Conservation (phyloP, 1,140 invertebrate species). For the Lordiphosa collinella region DNA sequence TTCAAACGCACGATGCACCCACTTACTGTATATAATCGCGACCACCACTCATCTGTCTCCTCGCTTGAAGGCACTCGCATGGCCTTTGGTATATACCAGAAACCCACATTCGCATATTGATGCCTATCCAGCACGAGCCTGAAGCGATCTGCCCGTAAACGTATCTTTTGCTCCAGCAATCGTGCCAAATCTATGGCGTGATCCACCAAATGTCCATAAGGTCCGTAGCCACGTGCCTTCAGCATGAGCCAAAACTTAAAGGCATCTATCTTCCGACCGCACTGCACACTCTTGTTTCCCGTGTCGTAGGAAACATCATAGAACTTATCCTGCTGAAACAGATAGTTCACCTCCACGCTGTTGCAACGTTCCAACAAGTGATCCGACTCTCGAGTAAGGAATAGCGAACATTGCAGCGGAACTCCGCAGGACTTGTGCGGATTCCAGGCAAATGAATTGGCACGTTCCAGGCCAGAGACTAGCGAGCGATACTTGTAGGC, state of each 20-base stretch:
- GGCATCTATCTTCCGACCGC: slow-evolving; percentile 94
- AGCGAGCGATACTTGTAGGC: slow-evolving; percentile 50
- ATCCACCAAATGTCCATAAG: slow-evolving; percentile 83
- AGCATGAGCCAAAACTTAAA: slow-evolving; percentile 97
- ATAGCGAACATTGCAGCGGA: slow-evolving; percentile 92
- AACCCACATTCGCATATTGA: slow-evolving; percentile 92
- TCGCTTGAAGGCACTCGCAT: slow-evolving; percentile 81
- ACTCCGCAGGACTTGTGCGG: slow-evolving; percentile 95
- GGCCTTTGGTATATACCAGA: slow-evolving; percentile 93
- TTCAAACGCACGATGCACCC: neutral
- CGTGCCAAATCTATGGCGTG: slow-evolving; percentile 83
- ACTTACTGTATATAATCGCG: slow-evolving; percentile 83
- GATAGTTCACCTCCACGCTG: slow-evolving; percentile 88
- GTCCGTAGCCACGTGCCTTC: slow-evolving; percentile 86
- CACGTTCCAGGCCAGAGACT: slow-evolving; percentile 59
- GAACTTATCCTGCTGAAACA: slow-evolving; percentile 96
- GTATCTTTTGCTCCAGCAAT: slow-evolving; percentile 81
- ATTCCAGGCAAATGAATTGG: slow-evolving; percentile 94
- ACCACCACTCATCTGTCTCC: slow-evolving; percentile 86
- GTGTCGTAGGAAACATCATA: slow-evolving; percentile 94
- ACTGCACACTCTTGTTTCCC: slow-evolving; percentile 96
- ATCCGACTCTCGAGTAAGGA: slow-evolving; percentile 85
- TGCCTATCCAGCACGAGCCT: slow-evolving; percentile 82
- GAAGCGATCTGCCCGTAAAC: slow-evolving; percentile 81
- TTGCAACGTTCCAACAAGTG: slow-evolving; percentile 86